A percentile compares a stretch with the other conserved stretches of the same genome.
These are phyloP conservation scores for Distichodus sexfasciatus DNA, from an alignment of 2,797 vertebrate genomes.

Conservation along the genomic window DNA sequence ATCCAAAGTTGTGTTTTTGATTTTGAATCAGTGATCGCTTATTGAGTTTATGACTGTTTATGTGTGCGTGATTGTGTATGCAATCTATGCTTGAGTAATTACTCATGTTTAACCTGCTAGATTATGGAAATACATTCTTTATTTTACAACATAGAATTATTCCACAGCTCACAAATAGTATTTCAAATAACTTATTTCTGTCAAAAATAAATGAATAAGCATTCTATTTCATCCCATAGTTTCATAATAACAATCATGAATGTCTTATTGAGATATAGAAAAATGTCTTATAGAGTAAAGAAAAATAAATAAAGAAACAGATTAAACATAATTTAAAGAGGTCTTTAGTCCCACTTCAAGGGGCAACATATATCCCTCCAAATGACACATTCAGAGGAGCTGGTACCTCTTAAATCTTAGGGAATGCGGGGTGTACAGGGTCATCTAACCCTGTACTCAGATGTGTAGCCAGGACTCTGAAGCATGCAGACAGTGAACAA, in stretches of 20 bases:
- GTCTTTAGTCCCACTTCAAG: constrained; percentile 34
- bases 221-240: constrained; percentile 44
- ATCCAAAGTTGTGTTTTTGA: too few relatives aligned
- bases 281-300: constrained; percentile 29
- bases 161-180: constrained; percentile 57
- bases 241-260: constrained; percentile 52
- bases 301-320: constrained; percentile 39
- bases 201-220: constrained; percentile 56
- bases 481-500: constrained; percentile 31
- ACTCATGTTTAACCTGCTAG: neutral
- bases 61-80: constrained; percentile 2
- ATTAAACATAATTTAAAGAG: constrained; percentile 38
- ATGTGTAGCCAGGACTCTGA: neutral
- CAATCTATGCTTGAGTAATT: neutral
- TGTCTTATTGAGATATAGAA: constrained; percentile 42
- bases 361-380: constrained; percentile 21
- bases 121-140: constrained; percentile 63
- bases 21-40: too few relatives aligned
- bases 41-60: neutral
- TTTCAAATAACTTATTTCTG: constrained; percentile 51
- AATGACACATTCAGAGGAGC: constrained; percentile 17
- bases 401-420: constrained; percentile 14
- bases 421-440: constrained; percentile 1
- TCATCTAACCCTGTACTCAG: constrained; percentile 24
- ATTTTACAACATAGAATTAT: constrained; percentile 51